Conservation (phyloP, 2,888 invertebrate species). For the Gryllus longicercus region DNA sequence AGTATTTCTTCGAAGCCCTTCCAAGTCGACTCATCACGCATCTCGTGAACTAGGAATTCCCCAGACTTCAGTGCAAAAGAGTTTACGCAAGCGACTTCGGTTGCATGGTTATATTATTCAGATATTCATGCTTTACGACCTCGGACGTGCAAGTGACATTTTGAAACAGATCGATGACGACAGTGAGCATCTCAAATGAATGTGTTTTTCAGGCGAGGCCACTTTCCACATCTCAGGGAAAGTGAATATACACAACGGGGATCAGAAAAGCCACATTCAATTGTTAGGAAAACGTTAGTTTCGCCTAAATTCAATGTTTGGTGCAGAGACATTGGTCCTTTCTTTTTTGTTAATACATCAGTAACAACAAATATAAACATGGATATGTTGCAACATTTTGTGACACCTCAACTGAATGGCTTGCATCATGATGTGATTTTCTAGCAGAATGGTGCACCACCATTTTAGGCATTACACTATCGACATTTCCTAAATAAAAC, state of each 20-base stretch:
- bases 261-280: no score
- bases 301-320: no score
- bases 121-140: no score
- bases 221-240: conserved; percentile 21
- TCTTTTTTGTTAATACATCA: neutral
- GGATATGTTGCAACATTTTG: neutral
- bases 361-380: neutral
- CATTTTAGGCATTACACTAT: neutral
- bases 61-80: neutral
- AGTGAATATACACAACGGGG: conserved; percentile 1
- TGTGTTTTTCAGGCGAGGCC: no score
- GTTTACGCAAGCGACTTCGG: no score
- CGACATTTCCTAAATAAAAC: conserved; percentile 20
- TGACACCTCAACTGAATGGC: neutral
- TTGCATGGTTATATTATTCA: no score
- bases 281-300: no score
- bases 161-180: no score
- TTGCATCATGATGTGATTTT: neutral
- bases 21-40: neutral
- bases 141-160: no score
- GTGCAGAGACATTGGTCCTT: neutral
- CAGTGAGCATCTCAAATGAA: no score
- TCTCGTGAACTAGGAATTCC: neutral
- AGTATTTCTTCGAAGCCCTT: neutral
- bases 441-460: neutral